Evolutionary conservation across 1,140 invertebrate species (phyloP), one percentile per base, ranked within the genome.

Genomic region (Drosophila orosa): DNA sequence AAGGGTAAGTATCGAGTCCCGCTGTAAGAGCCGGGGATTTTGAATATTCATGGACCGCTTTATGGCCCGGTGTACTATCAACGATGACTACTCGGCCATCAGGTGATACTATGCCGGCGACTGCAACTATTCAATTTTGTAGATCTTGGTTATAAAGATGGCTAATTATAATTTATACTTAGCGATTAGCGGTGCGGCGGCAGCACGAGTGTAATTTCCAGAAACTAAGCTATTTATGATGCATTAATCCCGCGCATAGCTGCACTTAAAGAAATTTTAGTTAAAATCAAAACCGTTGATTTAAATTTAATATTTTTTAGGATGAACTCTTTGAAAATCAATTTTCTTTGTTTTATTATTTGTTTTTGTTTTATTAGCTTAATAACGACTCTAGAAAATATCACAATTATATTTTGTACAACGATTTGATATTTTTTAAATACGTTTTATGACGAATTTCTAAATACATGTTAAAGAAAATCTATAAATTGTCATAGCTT

Each of bases 81-180:
- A 15, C 29, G 13, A 39, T 27, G 25, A 54, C 45, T 44, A 55
- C 25, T 62, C 27, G 45, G 50, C 40, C 45, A 69, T 69, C 31
- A 57, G 47, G 56, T 69, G 48, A 47, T 39, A 47, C 37, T 63
- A 17, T 22, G 13, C 29, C 22, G 25, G 25, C 67, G 31, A 60
- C 47, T 44, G 56, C 67, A 52, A 73, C 69, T 73, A 60, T 73
- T 72, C 72, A 66, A 59, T 75, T 75, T 75, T 75, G 44, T 66
- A 52, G 72, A 76, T 58, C 73, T 67, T 54, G 44, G 37, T 39
- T 72, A 58, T 75, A 74, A 71, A 71, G 50, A 58, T 48, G 65
- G 67, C 73, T 75, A 75, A 75, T 75, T 75, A 75, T 67, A 75
- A 75, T 75, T 75, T 75, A 75, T 75, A 58, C 62, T 54, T 58